A percentile compares a stretch with the other conserved stretches of the same genome.
Conservation (phyloP, 2,888 invertebrate species). For the Pediacus dermestoides region DNA sequence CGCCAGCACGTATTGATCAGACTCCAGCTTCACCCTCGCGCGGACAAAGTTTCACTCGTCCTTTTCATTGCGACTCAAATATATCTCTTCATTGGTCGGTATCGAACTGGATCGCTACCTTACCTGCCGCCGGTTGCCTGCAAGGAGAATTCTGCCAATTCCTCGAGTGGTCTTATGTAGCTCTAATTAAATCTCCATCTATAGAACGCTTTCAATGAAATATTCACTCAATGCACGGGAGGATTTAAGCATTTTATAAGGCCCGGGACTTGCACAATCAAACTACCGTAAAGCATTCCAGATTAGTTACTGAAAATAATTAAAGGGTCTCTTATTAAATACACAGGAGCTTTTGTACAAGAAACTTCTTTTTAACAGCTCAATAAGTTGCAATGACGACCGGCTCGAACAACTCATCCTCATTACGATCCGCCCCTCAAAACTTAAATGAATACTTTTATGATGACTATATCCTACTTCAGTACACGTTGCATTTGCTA, state of each 20-base stretch:
- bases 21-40: slow-evolving; percentile 26
- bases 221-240: slow-evolving; percentile 18
- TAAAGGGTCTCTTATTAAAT: slow-evolving; percentile 3
- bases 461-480: too few species aligned
- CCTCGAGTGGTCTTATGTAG: slow-evolving; percentile 35
- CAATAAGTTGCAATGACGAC: too few species aligned
- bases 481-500: too few species aligned
- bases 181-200: slow-evolving; percentile 40
- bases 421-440: too few species aligned
- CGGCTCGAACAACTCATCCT: too few species aligned
- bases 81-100: slow-evolving; percentile 35
- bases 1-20: slow-evolving; percentile 41
- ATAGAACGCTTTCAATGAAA: slow-evolving; percentile 21
- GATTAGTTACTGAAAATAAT: slow-evolving; percentile 7
- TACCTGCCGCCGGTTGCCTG: slow-evolving; percentile 7
- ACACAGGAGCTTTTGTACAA: too few species aligned
- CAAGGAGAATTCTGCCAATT: slow-evolving; percentile 26
- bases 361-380: too few species aligned
- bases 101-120: slow-evolving; percentile 24
- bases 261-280: not conserved
- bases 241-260: slow-evolving; percentile 7
- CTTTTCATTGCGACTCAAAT: slow-evolving; percentile 37
- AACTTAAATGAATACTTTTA: too few species aligned
- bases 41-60: slow-evolving; percentile 41
- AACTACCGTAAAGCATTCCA: slow-evolving; percentile 2